Conservation (phyloP, 2,888 invertebrate species). For the Epinotia bilunana region DNA sequence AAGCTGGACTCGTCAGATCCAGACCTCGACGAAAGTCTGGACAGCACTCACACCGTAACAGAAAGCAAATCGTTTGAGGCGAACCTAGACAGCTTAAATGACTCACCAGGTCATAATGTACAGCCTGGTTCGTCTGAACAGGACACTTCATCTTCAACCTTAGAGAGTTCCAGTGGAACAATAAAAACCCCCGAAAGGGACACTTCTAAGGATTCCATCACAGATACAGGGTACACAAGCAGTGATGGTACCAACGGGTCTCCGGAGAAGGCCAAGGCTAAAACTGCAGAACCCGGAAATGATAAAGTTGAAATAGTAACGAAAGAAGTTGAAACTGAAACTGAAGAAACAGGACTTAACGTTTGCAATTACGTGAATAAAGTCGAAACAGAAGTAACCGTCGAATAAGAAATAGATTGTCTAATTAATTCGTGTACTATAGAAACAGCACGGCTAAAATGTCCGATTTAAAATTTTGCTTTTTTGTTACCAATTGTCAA, state of each 20-base stretch:
- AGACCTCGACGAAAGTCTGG: conserved; percentile 72
- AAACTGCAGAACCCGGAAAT: background rate
- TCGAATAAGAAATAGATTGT: conserved; percentile 26
- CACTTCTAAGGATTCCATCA: conserved; percentile 64
- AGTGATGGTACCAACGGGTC: conserved; percentile 50
- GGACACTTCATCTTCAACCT: conserved; percentile 53
- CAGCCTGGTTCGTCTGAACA: conserved; percentile 53
- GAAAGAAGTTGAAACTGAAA: conserved; percentile 3
- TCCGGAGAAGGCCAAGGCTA: conserved; percentile 29
- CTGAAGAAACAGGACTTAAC: background rate
- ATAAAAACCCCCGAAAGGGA: conserved; percentile 60
- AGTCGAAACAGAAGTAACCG: conserved; percentile 19
- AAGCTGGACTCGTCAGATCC: conserved; percentile 59
- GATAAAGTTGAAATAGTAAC: background rate
- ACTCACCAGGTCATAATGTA: conserved; percentile 49
- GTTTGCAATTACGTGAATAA: conserved; percentile 16
- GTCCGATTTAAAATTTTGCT: too few relatives aligned
- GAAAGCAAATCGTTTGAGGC: conserved; percentile 69
- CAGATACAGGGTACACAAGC: conserved; percentile 63
- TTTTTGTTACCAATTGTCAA: too few relatives aligned
- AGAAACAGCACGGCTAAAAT: background rate
- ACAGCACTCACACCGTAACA: conserved; percentile 72
- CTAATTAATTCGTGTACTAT: conserved; percentile 27
- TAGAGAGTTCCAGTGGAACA: conserved; percentile 59
- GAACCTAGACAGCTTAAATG: conserved; percentile 54